These are phyloP conservation scores for Synanthedon vespiformis DNA, from an alignment of 2,888 invertebrate species.

Conservation along the genomic window DNA sequence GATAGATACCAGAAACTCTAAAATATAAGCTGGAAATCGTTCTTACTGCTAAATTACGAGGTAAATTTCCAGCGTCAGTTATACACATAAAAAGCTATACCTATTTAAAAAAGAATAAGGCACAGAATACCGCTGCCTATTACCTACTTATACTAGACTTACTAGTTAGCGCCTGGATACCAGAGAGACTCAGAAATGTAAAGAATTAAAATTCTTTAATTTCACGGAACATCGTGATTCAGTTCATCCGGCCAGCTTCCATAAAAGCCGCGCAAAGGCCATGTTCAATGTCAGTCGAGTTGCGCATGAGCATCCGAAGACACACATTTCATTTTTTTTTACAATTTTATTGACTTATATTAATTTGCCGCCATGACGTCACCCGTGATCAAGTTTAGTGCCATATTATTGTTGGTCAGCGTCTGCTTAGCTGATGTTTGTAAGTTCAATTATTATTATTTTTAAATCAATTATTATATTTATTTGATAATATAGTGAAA, in stretches of 20 bases:
- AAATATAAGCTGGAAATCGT: too few species aligned
- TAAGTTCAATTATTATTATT: conserved; percentile 24
- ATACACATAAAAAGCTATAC: too few species aligned
- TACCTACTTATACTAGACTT: too few species aligned
- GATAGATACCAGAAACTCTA: too few species aligned
- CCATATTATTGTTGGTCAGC: conserved; percentile 48
- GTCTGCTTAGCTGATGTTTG: conserved; percentile 48
- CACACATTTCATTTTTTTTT: conserved; percentile 11
- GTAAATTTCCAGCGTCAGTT: too few species aligned
- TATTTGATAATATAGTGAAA: too few species aligned
- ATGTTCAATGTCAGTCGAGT: conserved; percentile 51
- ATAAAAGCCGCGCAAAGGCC: conserved; percentile 55
- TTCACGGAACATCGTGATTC: conserved; percentile 19
- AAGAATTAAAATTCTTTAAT: conserved; percentile 10
- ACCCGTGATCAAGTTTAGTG: conserved; percentile 60
- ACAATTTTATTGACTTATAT: conserved; percentile 20
- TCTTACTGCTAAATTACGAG: too few species aligned
- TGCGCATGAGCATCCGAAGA: conserved; percentile 33
- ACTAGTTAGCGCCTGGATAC: too few species aligned
- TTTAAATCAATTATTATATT: too few species aligned
- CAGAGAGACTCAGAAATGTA: too few species aligned
- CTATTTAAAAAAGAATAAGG: too few species aligned
- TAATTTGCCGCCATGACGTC: conserved; percentile 45
- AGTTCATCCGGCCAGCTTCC: conserved; percentile 17
- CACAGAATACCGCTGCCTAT: too few species aligned